Evolutionary conservation across 2,113 vertebrate genomes (phyloP).

Genomic region (Neotoma lepida): DNA sequence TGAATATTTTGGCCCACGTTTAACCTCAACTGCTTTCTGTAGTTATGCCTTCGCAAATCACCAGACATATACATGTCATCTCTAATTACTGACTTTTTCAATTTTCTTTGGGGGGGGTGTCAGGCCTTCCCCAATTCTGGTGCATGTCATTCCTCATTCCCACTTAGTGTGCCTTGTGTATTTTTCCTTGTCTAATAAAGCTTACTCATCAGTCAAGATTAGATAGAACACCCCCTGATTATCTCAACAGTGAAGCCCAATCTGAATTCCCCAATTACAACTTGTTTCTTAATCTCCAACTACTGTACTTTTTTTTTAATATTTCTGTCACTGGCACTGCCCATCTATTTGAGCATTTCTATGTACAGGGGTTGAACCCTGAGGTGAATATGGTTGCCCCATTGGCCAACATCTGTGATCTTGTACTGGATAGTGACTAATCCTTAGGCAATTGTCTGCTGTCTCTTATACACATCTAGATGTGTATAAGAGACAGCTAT

Average conservation of each 20-base stretch:
- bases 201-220: not conserved
- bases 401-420: not conserved
- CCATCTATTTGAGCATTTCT: not conserved
- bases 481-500: too few species aligned
- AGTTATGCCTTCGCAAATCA: not conserved
- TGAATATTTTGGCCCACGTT: not conserved
- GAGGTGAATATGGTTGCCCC: not conserved
- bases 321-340: not conserved
- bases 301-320: not conserved
- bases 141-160: not conserved
- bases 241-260: not conserved
- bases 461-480: too few species aligned
- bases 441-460: not conserved
- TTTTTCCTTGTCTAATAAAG: slow-evolving; percentile 19
- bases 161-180: too few species aligned
- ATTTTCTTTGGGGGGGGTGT: not conserved
- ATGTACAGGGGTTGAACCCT: not conserved
- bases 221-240: not conserved
- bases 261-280: not conserved
- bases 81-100: not conserved
- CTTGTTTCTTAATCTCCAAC: not conserved
- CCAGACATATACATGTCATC: not conserved
- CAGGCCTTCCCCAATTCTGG: not conserved
- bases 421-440: not conserved
- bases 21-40: not conserved